phyloP scores from a whole-genome alignment of 2,797 vertebrate genomes.

The Rhabdophis nuchalis region DNA sequence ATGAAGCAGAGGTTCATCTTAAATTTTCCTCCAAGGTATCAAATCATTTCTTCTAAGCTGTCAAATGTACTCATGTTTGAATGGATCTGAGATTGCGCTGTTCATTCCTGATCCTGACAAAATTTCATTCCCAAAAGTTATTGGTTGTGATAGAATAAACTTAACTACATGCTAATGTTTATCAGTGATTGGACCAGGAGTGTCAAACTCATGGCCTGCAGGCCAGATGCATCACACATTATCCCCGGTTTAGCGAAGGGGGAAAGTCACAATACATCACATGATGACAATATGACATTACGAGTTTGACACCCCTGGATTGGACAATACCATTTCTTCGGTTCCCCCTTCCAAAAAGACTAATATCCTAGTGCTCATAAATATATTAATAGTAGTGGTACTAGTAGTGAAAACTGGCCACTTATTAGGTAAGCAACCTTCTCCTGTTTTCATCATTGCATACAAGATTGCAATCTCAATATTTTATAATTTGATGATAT shows the following conservation, averaged over 20 bases:
- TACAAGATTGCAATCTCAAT: not conserved
- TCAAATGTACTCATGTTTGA: not conserved
- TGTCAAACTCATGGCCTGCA: too few relatives aligned
- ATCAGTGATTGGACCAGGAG: not conserved
- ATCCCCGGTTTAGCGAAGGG: too few relatives aligned
- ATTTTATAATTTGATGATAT: not conserved
- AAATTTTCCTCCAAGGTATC: constrained; percentile 98
- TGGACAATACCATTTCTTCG: not conserved
- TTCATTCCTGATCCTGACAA: not conserved
- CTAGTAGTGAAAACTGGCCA: not conserved
- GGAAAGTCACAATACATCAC: too few relatives aligned
- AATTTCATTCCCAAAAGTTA: not conserved
- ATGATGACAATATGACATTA: too few relatives aligned
- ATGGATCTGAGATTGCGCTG: not conserved
- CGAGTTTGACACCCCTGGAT: not conserved
- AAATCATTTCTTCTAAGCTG: not conserved
- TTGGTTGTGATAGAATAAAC: not conserved
- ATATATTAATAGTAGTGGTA: not conserved
- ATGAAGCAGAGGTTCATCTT: constrained; percentile 95
- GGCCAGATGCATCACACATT: too few relatives aligned
- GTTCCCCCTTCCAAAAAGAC: not conserved
- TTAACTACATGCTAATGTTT: not conserved
- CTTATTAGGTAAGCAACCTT: not conserved
- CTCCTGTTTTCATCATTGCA: not conserved
- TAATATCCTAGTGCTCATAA: not conserved